Evolutionary conservation across 2,888 invertebrate genomes (phyloP), one percentile per base, ranked within the genome.

Genomic region (Eugnorisma glareosa): DNA sequence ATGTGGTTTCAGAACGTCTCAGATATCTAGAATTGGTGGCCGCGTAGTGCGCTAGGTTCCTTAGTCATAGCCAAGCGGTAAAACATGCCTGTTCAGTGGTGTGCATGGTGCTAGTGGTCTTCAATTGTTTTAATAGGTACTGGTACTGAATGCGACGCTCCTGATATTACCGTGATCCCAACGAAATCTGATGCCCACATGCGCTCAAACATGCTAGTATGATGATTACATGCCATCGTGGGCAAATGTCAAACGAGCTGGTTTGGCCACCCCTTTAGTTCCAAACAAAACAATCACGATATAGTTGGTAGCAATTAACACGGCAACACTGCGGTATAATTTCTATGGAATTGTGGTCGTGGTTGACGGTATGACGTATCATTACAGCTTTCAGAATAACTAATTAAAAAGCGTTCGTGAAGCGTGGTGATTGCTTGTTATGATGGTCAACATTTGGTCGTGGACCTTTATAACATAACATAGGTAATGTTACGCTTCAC

Each of bases 261-360:
- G 18, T 64, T 54, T 45, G 3, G 1, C 1, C 35, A 3, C 10
- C 5, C 45, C 28, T 45, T 70, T 51, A 61, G 15, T 67, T 67
- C 8, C 18, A 54, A 59, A 63, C 51, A 54, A 72, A 79, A 67
- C 43, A 63, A 81, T 81, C 45, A 48, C 61, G n/a, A 31, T 21
- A 45, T 51, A 71, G 28, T 57, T 40, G 37, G 21, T 37, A 64
- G 35, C 71, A 57, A 81, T 79, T 51, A 81, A 66, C 79, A 66
- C 35, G 24, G 24, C 43, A 66, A n/a, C 59, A 75, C 64, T 75
- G 68, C 79, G 57, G 82, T 66, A 74, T 66, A 64, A 82, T 80
- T 80, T 82, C 76, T 45, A 51, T 59, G 68, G 75, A 80, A 66
- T 45, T 31, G 51, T 63, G 24, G 43, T 80, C 37, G 51, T 37